phyloP scores from a whole-genome alignment of 2,888 invertebrate genomes.

The Sinotaia quadrata region DNA sequence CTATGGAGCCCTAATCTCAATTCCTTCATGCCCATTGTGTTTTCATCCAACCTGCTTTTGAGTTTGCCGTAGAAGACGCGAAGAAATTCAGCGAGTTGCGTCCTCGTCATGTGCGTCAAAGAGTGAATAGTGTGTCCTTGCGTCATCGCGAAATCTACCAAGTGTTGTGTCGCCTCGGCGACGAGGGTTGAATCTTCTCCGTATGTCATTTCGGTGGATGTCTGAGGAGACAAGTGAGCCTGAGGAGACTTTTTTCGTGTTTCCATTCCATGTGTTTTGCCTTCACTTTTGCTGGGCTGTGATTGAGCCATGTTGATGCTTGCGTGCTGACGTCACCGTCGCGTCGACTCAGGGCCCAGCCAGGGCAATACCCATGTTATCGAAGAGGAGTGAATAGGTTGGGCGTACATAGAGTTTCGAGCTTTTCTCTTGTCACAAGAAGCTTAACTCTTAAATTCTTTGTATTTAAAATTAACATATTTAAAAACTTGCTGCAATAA shows the following conservation, averaged over 20 bases:
- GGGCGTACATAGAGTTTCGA: neutral
- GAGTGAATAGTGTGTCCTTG: slow-evolving; percentile 54
- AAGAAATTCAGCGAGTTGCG: slow-evolving; percentile 56
- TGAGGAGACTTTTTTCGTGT: slow-evolving; percentile 29
- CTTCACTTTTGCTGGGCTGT: slow-evolving; percentile 32
- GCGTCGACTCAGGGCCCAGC: slow-evolving; percentile 37
- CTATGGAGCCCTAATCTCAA: slow-evolving; percentile 53
- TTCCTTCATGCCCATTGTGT: slow-evolving; percentile 43
- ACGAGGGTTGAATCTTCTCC: slow-evolving; percentile 39
- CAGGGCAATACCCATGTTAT: neutral
- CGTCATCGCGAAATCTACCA: slow-evolving; percentile 52
- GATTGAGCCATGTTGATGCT: slow-evolving; percentile 37
- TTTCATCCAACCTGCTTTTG: slow-evolving; percentile 47
- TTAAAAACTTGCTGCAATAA: no score
- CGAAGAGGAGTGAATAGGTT: slow-evolving; percentile 22
- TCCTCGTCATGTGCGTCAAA: slow-evolving; percentile 49
- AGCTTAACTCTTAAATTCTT: no score
- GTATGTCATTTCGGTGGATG: slow-evolving; percentile 37
- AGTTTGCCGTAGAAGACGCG: slow-evolving; percentile 57
- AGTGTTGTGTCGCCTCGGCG: slow-evolving; percentile 37
- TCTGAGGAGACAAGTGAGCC: slow-evolving; percentile 34
- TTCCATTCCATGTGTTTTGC: slow-evolving; percentile 38
- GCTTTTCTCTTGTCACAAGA: neutral
- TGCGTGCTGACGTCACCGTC: slow-evolving; percentile 40
- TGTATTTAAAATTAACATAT: no score